Conservation (phyloP, 92 coral and sea anemone genomes). For the Porites lobata region DNA sequence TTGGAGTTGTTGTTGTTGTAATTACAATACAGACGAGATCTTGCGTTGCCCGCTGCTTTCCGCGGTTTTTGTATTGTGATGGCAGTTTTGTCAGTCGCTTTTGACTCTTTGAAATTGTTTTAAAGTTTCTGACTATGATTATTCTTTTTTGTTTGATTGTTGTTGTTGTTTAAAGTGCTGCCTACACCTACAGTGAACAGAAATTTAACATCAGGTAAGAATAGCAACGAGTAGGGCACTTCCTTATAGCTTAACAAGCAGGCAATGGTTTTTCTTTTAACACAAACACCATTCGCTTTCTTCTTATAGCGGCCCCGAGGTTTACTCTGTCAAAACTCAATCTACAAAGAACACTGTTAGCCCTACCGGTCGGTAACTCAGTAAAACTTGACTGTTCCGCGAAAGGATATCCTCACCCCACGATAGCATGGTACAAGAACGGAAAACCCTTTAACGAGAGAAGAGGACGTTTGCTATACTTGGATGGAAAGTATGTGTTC, state of each 20-base stretch:
- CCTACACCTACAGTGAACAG: not conserved
- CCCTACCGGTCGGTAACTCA: constrained; percentile 88
- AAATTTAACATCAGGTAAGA: constrained; percentile 40
- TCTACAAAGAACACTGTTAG: no score
- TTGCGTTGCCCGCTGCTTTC: no score
- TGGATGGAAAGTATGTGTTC: constrained; percentile 55
- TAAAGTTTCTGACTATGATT: not conserved
- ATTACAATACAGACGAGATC: no score
- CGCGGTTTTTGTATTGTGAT: not conserved
- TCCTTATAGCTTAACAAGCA: no score
- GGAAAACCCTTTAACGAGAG: constrained; percentile 57
- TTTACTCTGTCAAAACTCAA: constrained; percentile 44
- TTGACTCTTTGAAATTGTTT: not conserved
- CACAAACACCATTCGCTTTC: no score
- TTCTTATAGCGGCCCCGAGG: constrained; percentile 71
- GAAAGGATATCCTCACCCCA: constrained; percentile 81
- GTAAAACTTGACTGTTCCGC: constrained; percentile 88
- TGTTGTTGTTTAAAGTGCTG: constrained; percentile 5
- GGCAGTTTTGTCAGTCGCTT: not conserved
- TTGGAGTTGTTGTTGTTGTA: no score
- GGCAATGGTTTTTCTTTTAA: no score
- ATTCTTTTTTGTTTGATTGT: not conserved
- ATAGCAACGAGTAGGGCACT: no score
- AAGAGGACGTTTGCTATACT: constrained; percentile 32
- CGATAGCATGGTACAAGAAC: constrained; percentile 84